A percentile compares a stretch with the other conserved stretches of the same genome.
Evolutionary conservation across 2,888 invertebrate species (phyloP).

Genomic region (Aporophyla lueneburgensis): DNA sequence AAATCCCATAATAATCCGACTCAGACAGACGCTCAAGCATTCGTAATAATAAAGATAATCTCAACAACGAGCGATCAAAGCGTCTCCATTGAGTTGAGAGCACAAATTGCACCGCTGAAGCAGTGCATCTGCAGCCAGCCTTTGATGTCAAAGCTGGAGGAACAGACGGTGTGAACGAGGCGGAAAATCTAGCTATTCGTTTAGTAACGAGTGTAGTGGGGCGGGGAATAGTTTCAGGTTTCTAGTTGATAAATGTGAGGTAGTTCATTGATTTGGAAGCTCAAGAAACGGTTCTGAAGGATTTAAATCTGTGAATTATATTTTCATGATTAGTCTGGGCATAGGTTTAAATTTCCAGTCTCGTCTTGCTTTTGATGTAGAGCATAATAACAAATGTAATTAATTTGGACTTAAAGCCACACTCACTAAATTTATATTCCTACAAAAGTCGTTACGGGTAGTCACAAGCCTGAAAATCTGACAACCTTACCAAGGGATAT

Average conservation of each 20-base stretch:
- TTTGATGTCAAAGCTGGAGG: conserved; percentile 62
- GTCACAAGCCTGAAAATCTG: too few relatives aligned
- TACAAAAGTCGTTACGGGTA: too few relatives aligned
- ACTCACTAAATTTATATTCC: too few relatives aligned
- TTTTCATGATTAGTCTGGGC: background rate
- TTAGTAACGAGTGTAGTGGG: conserved; percentile 34
- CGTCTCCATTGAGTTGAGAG: conserved; percentile 63
- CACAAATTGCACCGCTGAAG: conserved; percentile 65
- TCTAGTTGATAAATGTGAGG: conserved; percentile 3
- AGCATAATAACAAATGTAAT: too few relatives aligned
- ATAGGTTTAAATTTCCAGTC: too few relatives aligned
- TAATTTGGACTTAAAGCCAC: too few relatives aligned
- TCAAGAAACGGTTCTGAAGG: background rate
- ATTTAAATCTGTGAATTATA: background rate
- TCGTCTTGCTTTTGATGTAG: too few relatives aligned
- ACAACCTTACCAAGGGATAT: too few relatives aligned
- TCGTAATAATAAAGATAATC: conserved; percentile 60
- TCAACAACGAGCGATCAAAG: conserved; percentile 60
- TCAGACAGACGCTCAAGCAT: conserved; percentile 23
- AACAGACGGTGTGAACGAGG: conserved; percentile 52
- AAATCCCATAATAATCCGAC: conserved; percentile 3
- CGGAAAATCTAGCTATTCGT: conserved; percentile 60
- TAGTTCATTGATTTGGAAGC: conserved; percentile 59
- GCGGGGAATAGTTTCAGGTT: conserved; percentile 27
- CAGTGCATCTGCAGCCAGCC: conserved; percentile 53